These are phyloP conservation scores for Limnephilus lunatus DNA, from an alignment of 2,888 invertebrate genomes.

Conservation along the genomic window DNA sequence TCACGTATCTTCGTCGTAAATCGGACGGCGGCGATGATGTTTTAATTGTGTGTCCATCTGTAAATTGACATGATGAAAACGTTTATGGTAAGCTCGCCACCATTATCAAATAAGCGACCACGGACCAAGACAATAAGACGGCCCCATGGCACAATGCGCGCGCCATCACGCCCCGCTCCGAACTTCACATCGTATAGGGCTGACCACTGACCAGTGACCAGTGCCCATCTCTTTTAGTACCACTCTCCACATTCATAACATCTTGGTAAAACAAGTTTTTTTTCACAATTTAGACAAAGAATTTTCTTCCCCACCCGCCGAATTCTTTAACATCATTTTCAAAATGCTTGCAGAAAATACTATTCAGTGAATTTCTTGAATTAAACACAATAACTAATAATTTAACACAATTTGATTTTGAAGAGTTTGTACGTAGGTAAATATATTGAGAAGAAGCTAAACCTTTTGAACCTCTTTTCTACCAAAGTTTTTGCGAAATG, in stretches of 20 bases:
- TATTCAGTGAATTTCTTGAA: too few relatives aligned
- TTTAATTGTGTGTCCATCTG: slow-evolving; percentile 30
- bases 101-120: slow-evolving; percentile 25
- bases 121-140: slow-evolving; percentile 39
- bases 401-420: too few relatives aligned
- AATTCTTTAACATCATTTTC: neutral
- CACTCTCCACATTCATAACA: neutral
- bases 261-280: neutral
- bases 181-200: slow-evolving; percentile 10
- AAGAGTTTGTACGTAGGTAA: too few relatives aligned
- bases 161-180: slow-evolving; percentile 53
- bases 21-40: slow-evolving; percentile 1
- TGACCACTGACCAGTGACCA: neutral
- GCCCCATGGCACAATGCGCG: slow-evolving; percentile 52
- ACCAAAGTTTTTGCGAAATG: too few relatives aligned
- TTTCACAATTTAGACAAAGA: neutral
- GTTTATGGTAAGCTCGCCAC: slow-evolving; percentile 24
- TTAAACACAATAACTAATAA: too few relatives aligned
- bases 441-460: too few relatives aligned
- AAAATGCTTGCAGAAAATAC: too few relatives aligned
- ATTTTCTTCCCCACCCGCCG: neutral
- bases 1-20: slow-evolving; percentile 33
- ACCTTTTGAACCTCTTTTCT: too few relatives aligned
- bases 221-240: neutral
- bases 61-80: slow-evolving; percentile 34